These are phyloP conservation scores for Himantopus leucocephalus DNA, from an alignment of 2,113 vertebrate species.

Conservation along the genomic window DNA sequence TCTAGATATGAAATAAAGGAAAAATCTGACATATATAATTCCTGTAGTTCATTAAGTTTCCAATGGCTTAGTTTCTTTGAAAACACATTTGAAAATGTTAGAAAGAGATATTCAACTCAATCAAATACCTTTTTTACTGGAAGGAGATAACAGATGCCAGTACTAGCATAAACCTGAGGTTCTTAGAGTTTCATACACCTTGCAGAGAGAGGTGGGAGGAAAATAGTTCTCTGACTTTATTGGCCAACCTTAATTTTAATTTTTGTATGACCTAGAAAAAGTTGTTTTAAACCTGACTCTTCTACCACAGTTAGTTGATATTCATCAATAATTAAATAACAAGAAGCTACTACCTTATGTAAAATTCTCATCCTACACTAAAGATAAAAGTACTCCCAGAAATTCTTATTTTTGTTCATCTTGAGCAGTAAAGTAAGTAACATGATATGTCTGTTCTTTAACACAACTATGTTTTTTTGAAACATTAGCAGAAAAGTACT, in stretches of 20 bases:
- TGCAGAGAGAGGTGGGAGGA: fast-evolving
- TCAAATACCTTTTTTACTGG: background rate
- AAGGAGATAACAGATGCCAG: background rate
- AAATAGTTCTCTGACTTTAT: background rate
- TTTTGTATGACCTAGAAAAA: background rate
- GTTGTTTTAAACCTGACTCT: background rate
- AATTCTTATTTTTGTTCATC: background rate
- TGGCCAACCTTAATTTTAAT: background rate
- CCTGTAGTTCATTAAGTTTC: background rate
- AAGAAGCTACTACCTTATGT: background rate
- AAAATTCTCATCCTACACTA: background rate
- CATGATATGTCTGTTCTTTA: background rate
- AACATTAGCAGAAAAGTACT: background rate
- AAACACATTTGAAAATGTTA: background rate
- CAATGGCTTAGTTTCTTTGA: background rate
- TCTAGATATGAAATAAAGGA: background rate
- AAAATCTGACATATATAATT: background rate
- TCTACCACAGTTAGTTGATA: background rate
- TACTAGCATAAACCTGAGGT: background rate
- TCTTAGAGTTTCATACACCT: background rate
- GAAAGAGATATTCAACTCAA: background rate
- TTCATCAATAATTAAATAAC: background rate
- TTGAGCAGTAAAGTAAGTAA: background rate
- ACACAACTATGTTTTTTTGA: background rate
- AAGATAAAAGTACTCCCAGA: background rate